phyloP scores from a whole-genome alignment of 30 jellyfish, hydroid and myxozoan genomes.

The Aurelia sp. region DNA sequence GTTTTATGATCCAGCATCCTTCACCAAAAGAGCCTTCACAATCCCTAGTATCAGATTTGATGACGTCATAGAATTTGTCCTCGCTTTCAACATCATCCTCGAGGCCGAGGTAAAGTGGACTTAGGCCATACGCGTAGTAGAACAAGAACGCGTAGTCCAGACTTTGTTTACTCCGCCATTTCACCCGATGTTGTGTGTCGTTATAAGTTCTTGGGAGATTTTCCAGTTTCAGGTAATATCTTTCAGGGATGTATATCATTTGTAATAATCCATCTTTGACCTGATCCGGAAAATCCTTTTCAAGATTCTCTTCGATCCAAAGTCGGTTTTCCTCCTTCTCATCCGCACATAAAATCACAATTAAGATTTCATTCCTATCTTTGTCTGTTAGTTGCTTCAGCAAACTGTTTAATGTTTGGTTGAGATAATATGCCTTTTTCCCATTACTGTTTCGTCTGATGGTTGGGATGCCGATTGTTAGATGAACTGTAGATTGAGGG shows the following conservation, averaged over 20 bases:
- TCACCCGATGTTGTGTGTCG: conserved; percentile 51
- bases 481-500: background rate
- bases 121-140: conserved; percentile 37
- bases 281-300: conserved; percentile 15
- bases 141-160: conserved; percentile 76
- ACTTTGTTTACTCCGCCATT: conserved; percentile 81
- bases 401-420: conserved; percentile 27
- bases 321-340: conserved; percentile 30
- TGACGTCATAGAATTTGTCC: conserved; percentile 21
- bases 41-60: conserved; percentile 14
- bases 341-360: conserved; percentile 65
- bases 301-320: conserved; percentile 25
- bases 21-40: background rate
- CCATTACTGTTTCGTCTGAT: conserved; percentile 43
- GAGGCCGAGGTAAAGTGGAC: conserved; percentile 8
- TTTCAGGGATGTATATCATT: conserved; percentile 53
- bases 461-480: conserved; percentile 83
- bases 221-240: conserved; percentile 41
- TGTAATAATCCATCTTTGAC: conserved; percentile 52
- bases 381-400: conserved; percentile 24
- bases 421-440: conserved; percentile 26
- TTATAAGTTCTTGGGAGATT: conserved; percentile 50
- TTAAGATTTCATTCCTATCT: conserved; percentile 22
- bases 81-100: conserved; percentile 37
- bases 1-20: conserved; percentile 29